These are phyloP conservation scores for Ecdyonurus torrentis DNA, from an alignment of 2,888 invertebrate genomes.

Conservation along the genomic window DNA sequence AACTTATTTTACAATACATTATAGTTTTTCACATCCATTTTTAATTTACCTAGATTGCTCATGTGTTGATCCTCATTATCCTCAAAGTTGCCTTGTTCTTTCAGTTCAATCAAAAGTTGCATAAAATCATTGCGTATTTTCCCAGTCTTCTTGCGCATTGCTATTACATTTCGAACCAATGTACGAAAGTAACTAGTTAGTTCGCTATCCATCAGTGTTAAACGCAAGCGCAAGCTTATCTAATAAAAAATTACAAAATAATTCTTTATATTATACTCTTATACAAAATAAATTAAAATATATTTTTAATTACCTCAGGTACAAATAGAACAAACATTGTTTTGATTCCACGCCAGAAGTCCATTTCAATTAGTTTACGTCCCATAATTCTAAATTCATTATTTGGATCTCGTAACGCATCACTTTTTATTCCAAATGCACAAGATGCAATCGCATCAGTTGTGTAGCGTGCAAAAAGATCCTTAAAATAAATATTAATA, in stretches of 20 bases:
- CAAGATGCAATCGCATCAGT: slow-evolving; percentile 43
- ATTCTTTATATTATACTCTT: neutral
- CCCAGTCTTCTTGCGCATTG: neutral
- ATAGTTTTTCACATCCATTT: neutral
- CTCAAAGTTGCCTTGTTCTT: slow-evolving; percentile 2
- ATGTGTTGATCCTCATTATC: neutral
- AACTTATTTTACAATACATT: no score
- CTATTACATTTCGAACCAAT: slow-evolving; percentile 3
- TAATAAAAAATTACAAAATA: neutral
- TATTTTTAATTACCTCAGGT: neutral
- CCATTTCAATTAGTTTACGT: neutral
- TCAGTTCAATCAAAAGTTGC: slow-evolving; percentile 3
- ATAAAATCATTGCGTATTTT: neutral
- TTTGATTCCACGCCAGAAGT: neutral
- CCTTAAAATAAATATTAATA: slow-evolving; percentile 19
- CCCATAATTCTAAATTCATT: slow-evolving; percentile 34
- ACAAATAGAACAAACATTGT: neutral
- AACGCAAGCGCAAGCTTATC: neutral
- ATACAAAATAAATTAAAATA: neutral
- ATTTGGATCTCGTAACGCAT: slow-evolving; percentile 33
- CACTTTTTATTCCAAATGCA: slow-evolving; percentile 41
- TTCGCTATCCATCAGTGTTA: neutral
- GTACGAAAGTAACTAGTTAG: slow-evolving; percentile 4
- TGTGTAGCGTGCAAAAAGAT: slow-evolving; percentile 38
- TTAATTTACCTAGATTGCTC: no score